phyloP scores from a whole-genome alignment of 2,797 vertebrate genomes.

The Parauchenoglanis ngamensis region DNA sequence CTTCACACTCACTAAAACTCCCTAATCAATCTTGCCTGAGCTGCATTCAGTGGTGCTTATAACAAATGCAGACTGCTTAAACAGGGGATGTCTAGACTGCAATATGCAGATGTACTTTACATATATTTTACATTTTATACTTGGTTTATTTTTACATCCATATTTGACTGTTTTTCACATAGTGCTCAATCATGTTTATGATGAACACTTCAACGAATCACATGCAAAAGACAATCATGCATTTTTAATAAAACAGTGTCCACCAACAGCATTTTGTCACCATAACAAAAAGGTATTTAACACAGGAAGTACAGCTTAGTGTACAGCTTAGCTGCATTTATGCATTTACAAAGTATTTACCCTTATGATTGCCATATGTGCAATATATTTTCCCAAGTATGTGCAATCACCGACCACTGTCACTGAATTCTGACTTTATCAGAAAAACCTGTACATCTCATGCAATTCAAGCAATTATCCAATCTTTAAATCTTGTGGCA shows the following conservation, averaged over 20 bases:
- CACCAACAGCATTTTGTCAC: background rate
- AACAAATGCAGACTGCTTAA: conserved; percentile 7
- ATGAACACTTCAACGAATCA: background rate
- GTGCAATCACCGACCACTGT: background rate
- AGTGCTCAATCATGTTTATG: background rate
- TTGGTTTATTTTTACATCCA: background rate
- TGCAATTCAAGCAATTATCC: background rate
- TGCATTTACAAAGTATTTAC: background rate
- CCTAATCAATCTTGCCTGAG: conserved; percentile 31
- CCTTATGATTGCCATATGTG: background rate
- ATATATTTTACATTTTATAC: background rate
- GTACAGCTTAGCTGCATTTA: background rate
- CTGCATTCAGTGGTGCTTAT: conserved; percentile 12
- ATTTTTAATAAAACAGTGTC: too few species aligned
- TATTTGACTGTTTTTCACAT: background rate
- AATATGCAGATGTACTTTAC: background rate
- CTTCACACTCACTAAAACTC: conserved; percentile 23
- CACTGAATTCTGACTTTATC: background rate
- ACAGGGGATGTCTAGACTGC: background rate
- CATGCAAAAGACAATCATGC: background rate
- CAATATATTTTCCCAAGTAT: background rate
- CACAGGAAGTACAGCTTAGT: background rate
- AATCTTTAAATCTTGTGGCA: background rate
- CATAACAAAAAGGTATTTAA: background rate
- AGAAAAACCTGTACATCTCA: background rate